Evolutionary conservation across 2,888 invertebrate species (phyloP), one percentile per base, ranked within the genome.

Genomic region (Clunio marinus): DNA sequence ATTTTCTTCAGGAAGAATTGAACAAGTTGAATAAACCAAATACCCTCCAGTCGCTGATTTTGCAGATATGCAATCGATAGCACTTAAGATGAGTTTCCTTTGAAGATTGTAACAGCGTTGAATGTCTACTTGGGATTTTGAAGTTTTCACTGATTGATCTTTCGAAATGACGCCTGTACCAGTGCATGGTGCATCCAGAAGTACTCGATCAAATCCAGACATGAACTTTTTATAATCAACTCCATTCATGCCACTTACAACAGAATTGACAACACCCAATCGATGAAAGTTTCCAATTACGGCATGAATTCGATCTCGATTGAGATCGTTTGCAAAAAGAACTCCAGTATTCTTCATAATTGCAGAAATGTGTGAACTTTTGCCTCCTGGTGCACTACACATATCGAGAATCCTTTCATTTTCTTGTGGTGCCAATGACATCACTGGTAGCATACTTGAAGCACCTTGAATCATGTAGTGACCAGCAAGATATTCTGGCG

Each of bases 371-470:
- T 99, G 96, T 0, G 96, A 94, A 0, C 98, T 94, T 81, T 99
- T 99, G 7, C 99, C 99, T 58, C 99, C 99, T 0, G 99, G 99
- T 0, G 99, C 99, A 0, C 97, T 88, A 76, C 96, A 93, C 95
- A 99, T 92, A 76, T 99, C 99, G 32, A 99, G 81, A 71, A 98
- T 87, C 71, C 88, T 83, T 80, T 98, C 97, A 75, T 93, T 91
- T 81, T 95, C 96, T 81, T 96, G 94, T 0, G 99, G 98, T 0
- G 94, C 96, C 67, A 99, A 81, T 0, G 99, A 93, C 93, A 99
- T 96, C 0, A 99, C 98, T 0, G 99, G 98, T 67, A 99, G 80
- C 74, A 96, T 87, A 81, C 97, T 98, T 1, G 96, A 95, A 13
- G 96, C 97, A 7, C 97, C 97, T 80, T 92, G 97, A 69, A 98